Conservation (phyloP, 2,797 vertebrate genomes). For the Calcarius lapponicus region DNA sequence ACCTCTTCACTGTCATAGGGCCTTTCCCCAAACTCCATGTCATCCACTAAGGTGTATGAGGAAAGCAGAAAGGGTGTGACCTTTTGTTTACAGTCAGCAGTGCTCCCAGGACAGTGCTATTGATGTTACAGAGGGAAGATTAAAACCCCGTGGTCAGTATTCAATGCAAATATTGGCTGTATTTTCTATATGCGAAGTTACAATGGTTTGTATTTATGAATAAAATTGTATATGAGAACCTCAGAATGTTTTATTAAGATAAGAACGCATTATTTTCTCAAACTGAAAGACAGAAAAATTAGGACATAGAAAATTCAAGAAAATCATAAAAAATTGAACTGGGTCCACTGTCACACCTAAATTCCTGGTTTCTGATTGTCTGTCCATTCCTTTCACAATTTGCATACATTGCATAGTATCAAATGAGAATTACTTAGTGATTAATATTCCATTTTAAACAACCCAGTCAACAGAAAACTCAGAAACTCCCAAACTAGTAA, state of each 20-base stretch:
- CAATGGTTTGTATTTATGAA: not conserved
- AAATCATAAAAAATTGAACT: not conserved
- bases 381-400: not conserved
- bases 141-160: not conserved
- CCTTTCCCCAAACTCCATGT: not conserved
- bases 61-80: not conserved
- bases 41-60: not conserved
- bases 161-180: not conserved
- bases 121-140: not conserved
- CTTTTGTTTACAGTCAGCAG: not conserved
- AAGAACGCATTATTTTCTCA: not conserved
- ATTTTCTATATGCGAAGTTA: not conserved
- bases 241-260: not conserved
- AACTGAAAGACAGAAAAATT: not conserved
- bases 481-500: not conserved
- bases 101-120: not conserved
- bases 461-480: not conserved
- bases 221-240: not conserved
- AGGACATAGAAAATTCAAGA: not conserved
- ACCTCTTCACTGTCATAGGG: not conserved
- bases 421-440: not conserved
- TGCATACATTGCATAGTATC: not conserved
- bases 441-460: not conserved
- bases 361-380: not conserved
- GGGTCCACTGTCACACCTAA: not conserved